A percentile compares a stretch with the other conserved stretches of the same genome.
These are phyloP conservation scores for Rhizoglyphus robini DNA, from an alignment of 1,140 invertebrate genomes.

Conservation along the genomic window DNA sequence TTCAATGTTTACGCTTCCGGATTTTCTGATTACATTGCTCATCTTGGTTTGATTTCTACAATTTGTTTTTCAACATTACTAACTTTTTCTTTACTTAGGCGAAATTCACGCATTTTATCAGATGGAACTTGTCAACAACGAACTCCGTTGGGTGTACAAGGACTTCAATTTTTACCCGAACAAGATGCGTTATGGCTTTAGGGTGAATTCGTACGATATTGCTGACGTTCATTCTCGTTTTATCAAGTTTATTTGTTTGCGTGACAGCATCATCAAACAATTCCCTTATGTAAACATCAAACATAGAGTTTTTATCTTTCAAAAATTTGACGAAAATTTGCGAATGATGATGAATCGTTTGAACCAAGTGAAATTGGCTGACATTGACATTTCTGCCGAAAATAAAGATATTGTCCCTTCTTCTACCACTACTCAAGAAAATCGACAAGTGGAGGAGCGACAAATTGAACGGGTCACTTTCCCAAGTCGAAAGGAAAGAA, in stretches of 20 bases:
- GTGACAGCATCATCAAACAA: constrained; percentile 3
- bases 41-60: neutral
- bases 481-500: too few relatives aligned
- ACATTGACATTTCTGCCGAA: neutral
- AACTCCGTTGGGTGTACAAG: constrained; percentile 6
- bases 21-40: constrained; percentile 8
- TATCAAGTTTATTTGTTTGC: neutral
- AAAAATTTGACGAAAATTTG: constrained; percentile 5
- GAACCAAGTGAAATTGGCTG: neutral
- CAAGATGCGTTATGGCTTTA: constrained; percentile 9
- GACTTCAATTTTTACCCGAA: constrained; percentile 15
- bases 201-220: constrained; percentile 3
- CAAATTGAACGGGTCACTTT: too few relatives aligned
- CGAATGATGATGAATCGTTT: constrained; percentile 1
- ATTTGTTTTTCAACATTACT: neutral
- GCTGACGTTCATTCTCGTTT: constrained; percentile 13
- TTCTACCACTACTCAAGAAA: too few relatives aligned
- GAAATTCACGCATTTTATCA: constrained; percentile 12
- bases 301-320: neutral
- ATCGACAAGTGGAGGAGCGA: too few relatives aligned
- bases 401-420: too few relatives aligned
- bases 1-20: constrained; percentile 8
- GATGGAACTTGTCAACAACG: neutral
- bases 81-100: neutral
- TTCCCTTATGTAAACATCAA: neutral